Conservation (phyloP, 2,113 vertebrate species). For the Lagenorhynchus albirostris region DNA sequence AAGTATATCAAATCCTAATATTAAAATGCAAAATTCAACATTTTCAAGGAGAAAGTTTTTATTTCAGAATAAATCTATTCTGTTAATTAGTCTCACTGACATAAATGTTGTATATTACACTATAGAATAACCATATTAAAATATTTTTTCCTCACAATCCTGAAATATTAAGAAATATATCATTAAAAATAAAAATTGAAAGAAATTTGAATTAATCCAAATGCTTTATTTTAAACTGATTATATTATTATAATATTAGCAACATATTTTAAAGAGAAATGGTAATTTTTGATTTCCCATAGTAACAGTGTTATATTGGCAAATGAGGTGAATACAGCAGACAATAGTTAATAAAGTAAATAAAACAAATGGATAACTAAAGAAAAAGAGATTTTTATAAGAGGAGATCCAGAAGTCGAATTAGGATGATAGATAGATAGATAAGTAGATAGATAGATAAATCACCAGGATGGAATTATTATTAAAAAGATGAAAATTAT, state of each 20-base stretch:
- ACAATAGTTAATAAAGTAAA: not conserved
- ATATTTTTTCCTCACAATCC: not conserved
- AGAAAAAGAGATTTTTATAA: not conserved
- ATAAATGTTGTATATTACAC: not conserved
- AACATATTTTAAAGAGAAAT: not conserved
- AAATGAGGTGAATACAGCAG: not conserved
- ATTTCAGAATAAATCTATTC: not conserved
- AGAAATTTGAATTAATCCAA: not conserved
- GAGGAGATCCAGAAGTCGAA: not conserved
- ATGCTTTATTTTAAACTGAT: not conserved
- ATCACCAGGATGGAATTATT: not conserved
- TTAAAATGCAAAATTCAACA: not conserved
- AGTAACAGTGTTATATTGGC: not conserved
- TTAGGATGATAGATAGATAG: not conserved
- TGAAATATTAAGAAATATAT: not conserved
- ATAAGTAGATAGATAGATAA: not conserved
- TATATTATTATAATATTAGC: not conserved
- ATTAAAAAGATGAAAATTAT: not conserved
- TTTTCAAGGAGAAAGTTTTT: not conserved
- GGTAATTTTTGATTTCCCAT: not conserved
- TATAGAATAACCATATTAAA: not conserved
- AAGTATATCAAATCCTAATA: not conserved
- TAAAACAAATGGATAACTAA: not conserved
- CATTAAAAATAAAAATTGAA: not conserved
- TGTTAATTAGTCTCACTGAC: not conserved